Evolutionary conservation across 2,888 invertebrate genomes (phyloP).

Genomic region (Pyrocoelia pectoralis): DNA sequence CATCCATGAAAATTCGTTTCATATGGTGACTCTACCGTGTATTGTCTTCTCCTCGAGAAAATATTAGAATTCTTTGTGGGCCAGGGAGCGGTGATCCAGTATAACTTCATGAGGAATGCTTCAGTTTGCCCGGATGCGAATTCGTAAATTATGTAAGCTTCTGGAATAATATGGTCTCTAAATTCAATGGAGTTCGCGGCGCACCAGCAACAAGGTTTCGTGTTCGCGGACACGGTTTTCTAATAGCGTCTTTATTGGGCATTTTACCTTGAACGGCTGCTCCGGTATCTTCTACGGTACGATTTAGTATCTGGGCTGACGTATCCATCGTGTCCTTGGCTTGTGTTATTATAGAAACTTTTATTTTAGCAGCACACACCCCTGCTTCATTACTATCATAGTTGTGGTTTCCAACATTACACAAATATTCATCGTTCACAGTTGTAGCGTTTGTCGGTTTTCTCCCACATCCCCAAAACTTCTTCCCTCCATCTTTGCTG

Average conservation of each 20-base stretch:
- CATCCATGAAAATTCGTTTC: too few relatives aligned
- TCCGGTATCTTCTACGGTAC: background rate
- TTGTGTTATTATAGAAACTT: background rate
- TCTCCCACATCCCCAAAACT: too few relatives aligned
- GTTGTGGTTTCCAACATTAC: background rate
- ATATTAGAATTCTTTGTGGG: conserved; percentile 1
- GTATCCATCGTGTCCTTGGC: background rate
- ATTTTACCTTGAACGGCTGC: background rate
- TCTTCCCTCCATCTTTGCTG: too few relatives aligned
- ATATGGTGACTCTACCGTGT: conserved; percentile 8
- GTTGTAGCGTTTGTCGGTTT: too few relatives aligned
- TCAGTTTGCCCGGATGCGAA: background rate
- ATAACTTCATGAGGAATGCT: too few relatives aligned
- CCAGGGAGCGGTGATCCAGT: background rate
- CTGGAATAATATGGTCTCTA: background rate
- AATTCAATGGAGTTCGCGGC: background rate
- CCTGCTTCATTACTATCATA: background rate
- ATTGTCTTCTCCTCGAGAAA: background rate
- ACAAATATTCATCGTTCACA: background rate
- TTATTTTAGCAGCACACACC: background rate
- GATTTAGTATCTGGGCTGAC: too few relatives aligned
- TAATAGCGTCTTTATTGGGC: background rate
- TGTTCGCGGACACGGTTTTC: background rate
- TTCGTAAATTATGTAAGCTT: background rate
- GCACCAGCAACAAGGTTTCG: background rate